Base-by-base conservation (phyloP, 2,113 vertebrate species). In the Colius striatus region DNA sequence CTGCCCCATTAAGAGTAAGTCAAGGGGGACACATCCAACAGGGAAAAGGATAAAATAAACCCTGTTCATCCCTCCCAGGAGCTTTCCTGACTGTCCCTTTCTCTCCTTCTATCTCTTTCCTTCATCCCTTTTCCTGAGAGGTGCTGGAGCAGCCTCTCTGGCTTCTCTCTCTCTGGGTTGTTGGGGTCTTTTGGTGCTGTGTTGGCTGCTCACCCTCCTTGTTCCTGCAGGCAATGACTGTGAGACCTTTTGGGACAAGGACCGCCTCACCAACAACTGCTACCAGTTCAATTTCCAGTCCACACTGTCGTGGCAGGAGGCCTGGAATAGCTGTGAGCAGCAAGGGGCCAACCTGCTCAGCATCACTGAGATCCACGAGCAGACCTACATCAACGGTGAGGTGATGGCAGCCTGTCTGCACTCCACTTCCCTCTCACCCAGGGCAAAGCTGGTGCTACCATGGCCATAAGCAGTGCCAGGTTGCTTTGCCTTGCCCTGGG, bases 201-300 rank as follows among this genome's bases (percentile, higher is more conserved):
- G 2, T 21, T 57, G 53, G 50, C 6, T 57, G 41, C 50, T 86
- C n/a, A 79, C 20, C 4, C 4, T 76, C 27, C 47, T 83, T 3
- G 1, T 81, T 51, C 19, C 32, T 7, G 0, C 92, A 98, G 98
- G 98, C 94, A 97, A 97, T 0, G 98, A 98, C 96, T 99, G 99
- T 8, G 99, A 99, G 98, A 99, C 99, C 1, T 99, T 99, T 87
- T 99, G 99, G 99, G 99, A 99, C 94, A 99, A 98, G 45, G 99
- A 99, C 96, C 98, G 98, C 9, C 96, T 99, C 97, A 99, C 99
- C 8, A 98, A 98, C 96, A 99, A 98, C 97, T 99, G 99, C 97
- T 99, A 99, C 98, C 99, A 99, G 98, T 99, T 99, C 96, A 99
- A 99, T 97, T 99, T 99, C 97, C 99, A 99, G 97, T 98, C 99